Evolutionary conservation across 2,797 vertebrate species (phyloP), one percentile per base, ranked within the genome.

Genomic region (Aphelocoma californica): DNA sequence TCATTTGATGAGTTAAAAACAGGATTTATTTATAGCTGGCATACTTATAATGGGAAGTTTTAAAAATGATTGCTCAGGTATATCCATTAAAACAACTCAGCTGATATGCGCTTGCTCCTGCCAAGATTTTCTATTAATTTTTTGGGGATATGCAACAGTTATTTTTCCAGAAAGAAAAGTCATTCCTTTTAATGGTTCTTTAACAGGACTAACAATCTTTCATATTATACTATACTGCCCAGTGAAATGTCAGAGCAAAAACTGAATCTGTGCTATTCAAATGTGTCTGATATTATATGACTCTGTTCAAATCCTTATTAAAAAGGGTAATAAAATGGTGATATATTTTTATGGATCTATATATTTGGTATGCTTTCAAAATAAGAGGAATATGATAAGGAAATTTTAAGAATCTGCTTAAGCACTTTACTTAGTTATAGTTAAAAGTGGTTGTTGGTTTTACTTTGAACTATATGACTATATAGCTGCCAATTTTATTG

Each of bases 321-420:
- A 65, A 88, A 93, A 90, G 6, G 4, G 9, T 62, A 70, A 48
- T 54, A 67, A 90, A 92, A 88, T 9, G 9, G 6, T 24, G 12
- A 31, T 74, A 28, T 62, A 24, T 58, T 73, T 84, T 83, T 85
- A 81, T 69, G 16, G 21, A 64, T 42, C 54, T 82, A 34, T 72
- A 78, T 62, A 53, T 82, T 74, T 11, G 36, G 51, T 42, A 88
- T 91, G 54, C 38, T 86, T 81, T 88, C 79, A 86, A 88, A 94
- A 91, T 61, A 79, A 89, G 65, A 69, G 21, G 19, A 79, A 62
- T 29, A 62, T 6, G 17, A 25, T 84, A 83, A 67, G 48, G 32
- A 56, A 90, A 91, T 24, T 96, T 51, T 60, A 74, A 95, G 29
- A 92, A 90, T 6, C 15, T 36, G 80, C 18, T 91, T 87, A 95